Evolutionary conservation across 2,888 invertebrate genomes (phyloP).

Genomic region (Mythimna albipuncta): DNA sequence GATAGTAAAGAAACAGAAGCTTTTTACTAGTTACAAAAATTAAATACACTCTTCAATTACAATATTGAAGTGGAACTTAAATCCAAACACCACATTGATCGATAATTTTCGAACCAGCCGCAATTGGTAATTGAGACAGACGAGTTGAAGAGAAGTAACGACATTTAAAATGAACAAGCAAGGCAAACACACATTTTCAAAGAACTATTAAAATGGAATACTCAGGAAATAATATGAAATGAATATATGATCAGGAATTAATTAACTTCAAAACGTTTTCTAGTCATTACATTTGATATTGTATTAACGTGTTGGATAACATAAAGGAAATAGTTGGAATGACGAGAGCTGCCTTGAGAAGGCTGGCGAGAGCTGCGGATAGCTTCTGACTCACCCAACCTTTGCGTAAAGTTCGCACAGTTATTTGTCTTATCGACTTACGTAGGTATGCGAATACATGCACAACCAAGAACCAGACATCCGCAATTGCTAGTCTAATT

Average conservation of each 20-base stretch:
- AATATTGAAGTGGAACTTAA: not conserved
- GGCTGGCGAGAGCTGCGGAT: slow-evolving; percentile 39
- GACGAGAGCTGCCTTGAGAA: slow-evolving; percentile 46
- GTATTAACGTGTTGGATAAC: slow-evolving; percentile 29
- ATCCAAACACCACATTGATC: not conserved
- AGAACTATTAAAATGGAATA: not conserved
- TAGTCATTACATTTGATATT: slow-evolving; percentile 25
- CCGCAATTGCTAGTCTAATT: slow-evolving; percentile 35
- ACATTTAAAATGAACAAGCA: not conserved
- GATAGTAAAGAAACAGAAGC: not conserved
- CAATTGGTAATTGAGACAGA: not conserved
- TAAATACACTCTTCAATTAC: not conserved
- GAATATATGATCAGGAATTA: slow-evolving; percentile 26
- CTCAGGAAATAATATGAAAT: slow-evolving; percentile 35
- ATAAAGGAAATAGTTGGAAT: slow-evolving; percentile 55
- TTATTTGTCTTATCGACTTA: slow-evolving; percentile 39
- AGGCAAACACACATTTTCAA: not conserved
- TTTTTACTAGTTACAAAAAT: not conserved
- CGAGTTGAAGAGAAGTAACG: not conserved
- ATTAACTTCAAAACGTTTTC: slow-evolving; percentile 19
- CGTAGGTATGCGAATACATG: not conserved
- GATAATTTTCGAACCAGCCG: not conserved
- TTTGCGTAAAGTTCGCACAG: slow-evolving; percentile 37
- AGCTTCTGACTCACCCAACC: slow-evolving; percentile 50
- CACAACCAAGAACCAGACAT: slow-evolving; percentile 19